These are phyloP conservation scores for Neria commutata DNA, from an alignment of 2,888 invertebrate species.

Conservation along the genomic window DNA sequence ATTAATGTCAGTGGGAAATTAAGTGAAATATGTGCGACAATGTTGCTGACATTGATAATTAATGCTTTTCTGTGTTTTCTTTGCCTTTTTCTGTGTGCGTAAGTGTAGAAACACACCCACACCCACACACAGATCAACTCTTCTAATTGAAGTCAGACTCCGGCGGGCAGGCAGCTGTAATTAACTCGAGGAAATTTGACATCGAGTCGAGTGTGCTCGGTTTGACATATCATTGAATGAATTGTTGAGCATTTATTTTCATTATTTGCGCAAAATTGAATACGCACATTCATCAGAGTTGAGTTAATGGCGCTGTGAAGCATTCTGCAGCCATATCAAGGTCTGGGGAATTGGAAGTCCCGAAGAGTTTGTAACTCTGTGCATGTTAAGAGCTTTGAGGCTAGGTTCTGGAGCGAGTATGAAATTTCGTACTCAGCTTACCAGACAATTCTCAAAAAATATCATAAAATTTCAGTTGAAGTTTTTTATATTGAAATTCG, in stretches of 20 bases:
- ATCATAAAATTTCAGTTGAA: too few relatives aligned
- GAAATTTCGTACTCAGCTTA: too few relatives aligned
- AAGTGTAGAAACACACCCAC: background rate
- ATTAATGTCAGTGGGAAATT: slow-evolving; percentile 50
- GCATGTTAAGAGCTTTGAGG: too few relatives aligned
- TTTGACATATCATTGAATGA: slow-evolving; percentile 18
- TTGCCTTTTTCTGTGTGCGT: slow-evolving; percentile 8
- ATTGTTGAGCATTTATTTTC: slow-evolving; percentile 28
- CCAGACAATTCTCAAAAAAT: too few relatives aligned
- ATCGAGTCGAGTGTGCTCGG: background rate
- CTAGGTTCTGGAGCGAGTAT: too few relatives aligned
- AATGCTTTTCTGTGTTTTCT: slow-evolving; percentile 11
- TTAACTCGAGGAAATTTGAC: background rate
- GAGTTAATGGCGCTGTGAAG: background rate
- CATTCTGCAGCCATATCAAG: too few relatives aligned
- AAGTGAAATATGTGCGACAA: slow-evolving; percentile 49
- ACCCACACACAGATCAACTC: background rate
- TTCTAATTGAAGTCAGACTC: background rate
- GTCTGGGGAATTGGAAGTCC: too few relatives aligned
- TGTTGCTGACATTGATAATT: slow-evolving; percentile 31
- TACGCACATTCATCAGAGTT: background rate
- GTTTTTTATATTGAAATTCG: too few relatives aligned
- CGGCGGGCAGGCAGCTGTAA: background rate
- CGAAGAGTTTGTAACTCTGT: too few relatives aligned
- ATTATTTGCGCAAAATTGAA: slow-evolving; percentile 20